A percentile compares a stretch with the other conserved stretches of the same genome.
Evolutionary conservation across 2,888 invertebrate genomes (phyloP).

Genomic region (Lochmaea crataegi): DNA sequence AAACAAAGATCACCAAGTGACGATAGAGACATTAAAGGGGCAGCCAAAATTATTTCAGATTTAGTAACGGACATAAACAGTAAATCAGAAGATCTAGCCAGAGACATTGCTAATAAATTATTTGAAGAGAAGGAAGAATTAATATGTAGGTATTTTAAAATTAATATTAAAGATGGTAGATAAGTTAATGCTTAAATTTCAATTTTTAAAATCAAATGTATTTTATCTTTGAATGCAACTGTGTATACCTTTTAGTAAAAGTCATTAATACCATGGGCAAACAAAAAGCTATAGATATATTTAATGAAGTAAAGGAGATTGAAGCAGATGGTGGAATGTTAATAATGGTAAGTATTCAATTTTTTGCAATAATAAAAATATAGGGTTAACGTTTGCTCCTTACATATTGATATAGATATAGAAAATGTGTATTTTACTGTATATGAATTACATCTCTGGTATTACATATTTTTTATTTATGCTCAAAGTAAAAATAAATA

Average conservation of each 20-base stretch:
- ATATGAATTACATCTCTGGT: too few species aligned
- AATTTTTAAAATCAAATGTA: neutral
- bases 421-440: too few species aligned
- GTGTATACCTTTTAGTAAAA: slow-evolving; percentile 68
- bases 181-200: neutral
- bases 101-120: slow-evolving; percentile 79
- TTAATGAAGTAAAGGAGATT: slow-evolving; percentile 82
- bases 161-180: slow-evolving; percentile 11
- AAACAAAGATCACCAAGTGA: slow-evolving; percentile 61
- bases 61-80: slow-evolving; percentile 68
- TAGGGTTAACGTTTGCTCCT: too few species aligned
- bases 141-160: slow-evolving; percentile 69
- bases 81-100: slow-evolving; percentile 72
- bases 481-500: too few species aligned
- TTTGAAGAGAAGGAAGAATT: slow-evolving; percentile 80
- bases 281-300: slow-evolving; percentile 78
- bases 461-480: too few species aligned
- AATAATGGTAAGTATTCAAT: slow-evolving; percentile 72
- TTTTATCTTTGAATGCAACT: neutral
- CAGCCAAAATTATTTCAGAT: slow-evolving; percentile 71
- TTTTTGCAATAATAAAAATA: neutral
- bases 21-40: slow-evolving; percentile 67
- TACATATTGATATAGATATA: too few species aligned
- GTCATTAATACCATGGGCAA: slow-evolving; percentile 79
- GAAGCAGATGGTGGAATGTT: slow-evolving; percentile 90